phyloP scores from a whole-genome alignment of 2,113 vertebrate species.

The Quiscalus mexicanus region DNA sequence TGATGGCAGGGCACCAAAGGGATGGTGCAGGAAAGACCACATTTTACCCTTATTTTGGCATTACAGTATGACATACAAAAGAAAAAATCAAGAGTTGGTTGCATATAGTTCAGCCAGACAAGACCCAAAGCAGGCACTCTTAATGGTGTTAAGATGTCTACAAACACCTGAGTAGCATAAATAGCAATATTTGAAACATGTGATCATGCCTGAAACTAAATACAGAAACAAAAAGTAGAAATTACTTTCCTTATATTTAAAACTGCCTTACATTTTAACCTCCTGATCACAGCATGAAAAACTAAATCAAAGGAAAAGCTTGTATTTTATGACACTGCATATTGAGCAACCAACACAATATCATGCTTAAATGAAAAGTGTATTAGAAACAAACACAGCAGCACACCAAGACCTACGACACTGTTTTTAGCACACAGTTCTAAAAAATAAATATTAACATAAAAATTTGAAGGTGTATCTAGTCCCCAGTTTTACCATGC shows the following conservation, averaged over 20 bases:
- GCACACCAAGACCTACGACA: accelerated
- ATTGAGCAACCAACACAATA: background rate
- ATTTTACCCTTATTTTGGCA: background rate
- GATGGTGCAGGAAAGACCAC: background rate
- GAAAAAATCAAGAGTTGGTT: background rate
- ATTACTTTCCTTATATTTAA: background rate
- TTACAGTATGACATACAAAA: background rate
- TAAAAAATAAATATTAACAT: background rate
- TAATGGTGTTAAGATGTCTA: background rate
- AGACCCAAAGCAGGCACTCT: background rate
- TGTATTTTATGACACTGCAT: background rate
- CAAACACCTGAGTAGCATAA: background rate
- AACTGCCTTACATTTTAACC: background rate
- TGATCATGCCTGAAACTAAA: background rate
- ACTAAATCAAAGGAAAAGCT: background rate
- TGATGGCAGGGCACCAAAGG: accelerated
- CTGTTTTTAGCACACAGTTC: background rate
- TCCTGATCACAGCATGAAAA: background rate
- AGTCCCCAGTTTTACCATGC: background rate
- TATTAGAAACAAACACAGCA: background rate
- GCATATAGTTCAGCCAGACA: background rate
- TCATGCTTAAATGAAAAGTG: background rate
- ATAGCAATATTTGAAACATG: background rate
- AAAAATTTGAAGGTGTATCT: background rate
- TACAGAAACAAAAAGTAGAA: background rate